Conservation (phyloP, 1,140 invertebrate genomes). For the Microplitis demolitor region DNA sequence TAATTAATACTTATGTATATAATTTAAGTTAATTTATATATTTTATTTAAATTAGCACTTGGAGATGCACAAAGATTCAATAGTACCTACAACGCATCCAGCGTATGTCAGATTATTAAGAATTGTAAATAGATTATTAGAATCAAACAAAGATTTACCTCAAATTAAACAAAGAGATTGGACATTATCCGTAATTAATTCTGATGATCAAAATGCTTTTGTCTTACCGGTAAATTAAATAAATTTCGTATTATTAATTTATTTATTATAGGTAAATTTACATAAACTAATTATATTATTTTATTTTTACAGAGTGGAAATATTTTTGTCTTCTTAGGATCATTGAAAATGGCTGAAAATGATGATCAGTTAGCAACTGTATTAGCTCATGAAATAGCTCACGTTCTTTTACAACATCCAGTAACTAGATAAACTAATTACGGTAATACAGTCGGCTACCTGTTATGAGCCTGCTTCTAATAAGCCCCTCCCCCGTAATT, state of each 20-base stretch:
- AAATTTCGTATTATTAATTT: neutral
- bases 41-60: constrained; percentile 33
- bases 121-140: constrained; percentile 54
- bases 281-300: neutral
- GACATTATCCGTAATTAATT: constrained; percentile 61
- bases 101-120: constrained; percentile 46
- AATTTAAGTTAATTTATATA: neutral
- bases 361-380: constrained; percentile 69
- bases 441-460: neutral
- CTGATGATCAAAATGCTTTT: constrained; percentile 60
- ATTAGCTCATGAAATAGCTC: constrained; percentile 72
- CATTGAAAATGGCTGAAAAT: constrained; percentile 62
- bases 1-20: neutral
- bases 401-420: constrained; percentile 66
- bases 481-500: too few species aligned
- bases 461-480: neutral
- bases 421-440: constrained; percentile 49
- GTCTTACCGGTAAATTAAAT: constrained; percentile 59
- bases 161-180: constrained; percentile 57
- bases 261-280: neutral
- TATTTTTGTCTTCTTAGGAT: constrained; percentile 68
- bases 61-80: constrained; percentile 39
- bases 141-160: constrained; percentile 59
- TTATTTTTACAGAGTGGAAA: constrained; percentile 56
- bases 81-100: constrained; percentile 48